Conservation (phyloP, 2,797 vertebrate genomes). For the Hephaestus fuliginosus region DNA sequence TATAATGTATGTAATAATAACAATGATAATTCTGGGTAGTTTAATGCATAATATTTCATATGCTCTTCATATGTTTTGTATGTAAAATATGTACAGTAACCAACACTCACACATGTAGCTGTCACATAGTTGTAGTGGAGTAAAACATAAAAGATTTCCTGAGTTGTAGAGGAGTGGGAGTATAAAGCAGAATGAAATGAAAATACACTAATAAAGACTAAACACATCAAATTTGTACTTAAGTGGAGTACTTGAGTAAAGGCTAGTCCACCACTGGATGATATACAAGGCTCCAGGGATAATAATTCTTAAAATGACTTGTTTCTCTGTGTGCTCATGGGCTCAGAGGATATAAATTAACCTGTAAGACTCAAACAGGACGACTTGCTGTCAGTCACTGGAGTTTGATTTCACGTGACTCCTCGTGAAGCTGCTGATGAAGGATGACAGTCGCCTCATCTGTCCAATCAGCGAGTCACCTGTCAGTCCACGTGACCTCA, state of each 20-base stretch:
- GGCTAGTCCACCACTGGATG: no score
- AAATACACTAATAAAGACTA: not conserved
- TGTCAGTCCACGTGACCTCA: conserved; percentile 12
- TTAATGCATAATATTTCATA: not conserved
- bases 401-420: not conserved
- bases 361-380: not conserved
- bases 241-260: not conserved
- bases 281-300: not conserved
- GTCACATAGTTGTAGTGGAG: not conserved
- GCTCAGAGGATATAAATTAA: conserved; percentile 1
- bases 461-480: not conserved
- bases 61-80: not conserved
- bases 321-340: not conserved
- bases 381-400: not conserved
- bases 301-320: not conserved
- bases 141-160: not conserved
- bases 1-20: no score
- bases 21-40: not conserved
- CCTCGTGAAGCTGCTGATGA: not conserved
- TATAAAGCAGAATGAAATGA: not conserved
- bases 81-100: not conserved
- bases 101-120: not conserved
- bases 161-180: not conserved
- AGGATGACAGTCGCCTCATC: conserved; percentile 7
- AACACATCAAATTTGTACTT: not conserved